Conservation (phyloP, 2,888 invertebrate genomes). For the Brenthis ino region DNA sequence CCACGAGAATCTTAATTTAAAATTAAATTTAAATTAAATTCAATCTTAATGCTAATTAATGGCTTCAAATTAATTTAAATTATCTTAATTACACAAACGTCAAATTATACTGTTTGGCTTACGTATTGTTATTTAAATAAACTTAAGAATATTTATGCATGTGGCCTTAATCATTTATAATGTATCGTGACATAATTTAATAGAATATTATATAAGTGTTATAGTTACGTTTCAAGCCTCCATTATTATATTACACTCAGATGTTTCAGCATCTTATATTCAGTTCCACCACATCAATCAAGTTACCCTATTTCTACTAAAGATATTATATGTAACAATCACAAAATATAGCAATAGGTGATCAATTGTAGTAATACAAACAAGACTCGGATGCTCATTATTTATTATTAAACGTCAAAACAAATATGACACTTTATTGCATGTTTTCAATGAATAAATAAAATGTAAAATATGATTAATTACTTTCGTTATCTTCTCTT, state of each 20-base stretch:
- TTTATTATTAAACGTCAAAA: slow-evolving; percentile 8
- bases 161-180: no score
- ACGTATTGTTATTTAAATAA: no score
- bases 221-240: neutral
- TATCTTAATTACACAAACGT: no score
- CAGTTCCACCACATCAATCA: slow-evolving; percentile 39
- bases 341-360: slow-evolving; percentile 32
- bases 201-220: neutral
- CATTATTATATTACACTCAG: slow-evolving; percentile 17
- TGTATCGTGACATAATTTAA: neutral
- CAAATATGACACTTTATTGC: slow-evolving; percentile 5
- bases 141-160: no score
- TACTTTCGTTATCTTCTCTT: neutral
- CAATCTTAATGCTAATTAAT: no score
- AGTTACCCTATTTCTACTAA: slow-evolving; percentile 32
- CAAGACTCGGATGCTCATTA: slow-evolving; percentile 1
- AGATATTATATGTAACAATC: slow-evolving; percentile 34
- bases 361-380: slow-evolving; percentile 25
- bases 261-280: slow-evolving; percentile 24
- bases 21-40: no score
- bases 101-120: no score
- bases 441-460: slow-evolving; percentile 12
- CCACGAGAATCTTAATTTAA: no score
- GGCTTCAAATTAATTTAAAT: no score
- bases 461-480: neutral